These are phyloP conservation scores for Corythoichthys intestinalis DNA, from an alignment of 2,113 vertebrate genomes.

Conservation along the genomic window DNA sequence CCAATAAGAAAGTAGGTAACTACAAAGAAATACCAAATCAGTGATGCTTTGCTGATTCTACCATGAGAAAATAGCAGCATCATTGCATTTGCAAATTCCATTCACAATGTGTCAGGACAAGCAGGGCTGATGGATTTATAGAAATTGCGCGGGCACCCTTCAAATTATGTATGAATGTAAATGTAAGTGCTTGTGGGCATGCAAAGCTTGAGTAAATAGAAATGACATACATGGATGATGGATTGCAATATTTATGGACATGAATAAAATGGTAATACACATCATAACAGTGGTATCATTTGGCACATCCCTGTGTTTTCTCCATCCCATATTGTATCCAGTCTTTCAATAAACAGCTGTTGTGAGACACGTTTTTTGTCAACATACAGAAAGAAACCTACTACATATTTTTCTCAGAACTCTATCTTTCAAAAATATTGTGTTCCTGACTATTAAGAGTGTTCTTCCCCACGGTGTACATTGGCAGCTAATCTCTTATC, in stretches of 20 bases:
- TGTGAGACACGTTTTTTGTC: not conserved
- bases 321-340: slow-evolving; percentile 5
- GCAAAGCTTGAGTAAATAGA: slow-evolving; percentile 43
- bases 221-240: slow-evolving; percentile 50
- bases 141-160: slow-evolving; percentile 34
- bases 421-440: slow-evolving; percentile 6
- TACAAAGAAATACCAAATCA: slow-evolving; percentile 66
- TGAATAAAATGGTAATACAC: slow-evolving; percentile 46
- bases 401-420: not conserved
- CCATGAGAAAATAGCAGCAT: slow-evolving; percentile 43
- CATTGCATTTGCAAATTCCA: slow-evolving; percentile 60
- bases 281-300: slow-evolving; percentile 40
- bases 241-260: slow-evolving; percentile 49
- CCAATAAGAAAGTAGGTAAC: slow-evolving; percentile 50
- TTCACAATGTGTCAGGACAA: slow-evolving; percentile 37
- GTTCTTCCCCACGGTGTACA: slow-evolving; percentile 10
- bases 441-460: slow-evolving; percentile 37
- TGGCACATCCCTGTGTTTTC: slow-evolving; percentile 6
- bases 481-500: slow-evolving; percentile 27
- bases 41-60: slow-evolving; percentile 48
- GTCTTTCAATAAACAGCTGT: not conserved
- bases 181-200: slow-evolving; percentile 49
- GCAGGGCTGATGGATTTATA: slow-evolving; percentile 55
- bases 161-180: slow-evolving; percentile 51
- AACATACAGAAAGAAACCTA: not conserved